Evolutionary conservation across 2,113 vertebrate species (phyloP), one percentile per base, ranked within the genome.

Genomic region (Takifugu bimaculatus): DNA sequence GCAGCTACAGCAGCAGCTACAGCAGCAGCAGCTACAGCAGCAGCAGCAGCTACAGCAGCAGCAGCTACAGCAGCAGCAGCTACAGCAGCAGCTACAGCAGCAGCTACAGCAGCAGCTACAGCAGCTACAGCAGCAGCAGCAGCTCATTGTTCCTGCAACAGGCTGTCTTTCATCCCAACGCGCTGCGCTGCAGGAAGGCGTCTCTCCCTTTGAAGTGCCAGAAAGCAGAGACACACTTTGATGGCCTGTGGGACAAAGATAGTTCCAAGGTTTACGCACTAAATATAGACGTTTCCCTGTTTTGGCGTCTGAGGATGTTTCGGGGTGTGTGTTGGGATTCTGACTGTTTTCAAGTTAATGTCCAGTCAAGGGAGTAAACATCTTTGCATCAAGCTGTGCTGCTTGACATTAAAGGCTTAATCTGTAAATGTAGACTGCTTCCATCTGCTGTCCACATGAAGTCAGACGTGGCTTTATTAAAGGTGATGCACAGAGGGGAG

Each of bases 251-350:
- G 77, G 60, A 61, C 57, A 69, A 74, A 70, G 49, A 74, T 47
- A 54, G 48, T 43, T 45, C 45, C 13, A 64, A 48, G 58, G 65
- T 67, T 57, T 54, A 45, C 3, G 5, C 9, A 60, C 77, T 82
- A 82, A 80, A 77, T 73, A 71, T 82, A 85, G 76, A 81, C 7
- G 20, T 58, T 53, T 72, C 65, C 77, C 51, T 65, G 53, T 75
- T 64, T 56, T 27, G 64, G 13, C 29, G 7, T 58, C 32, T 32
- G 29, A 70, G 69, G 67, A 71, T 71, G 63, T 70, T 69, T 77
- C 45, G 50, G 60, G 25, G 53, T 60, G 32, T 10, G 48, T 32
- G 45, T 52, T 26, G 15, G 6, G 3, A 4, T 45, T 45, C 11
- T 48, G n/a, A 15, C n/a, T 48, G 14, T 39, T 39, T 39, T 39